phyloP scores from a whole-genome alignment of 2,113 vertebrate genomes.

The Dipodomys ordii region DNA sequence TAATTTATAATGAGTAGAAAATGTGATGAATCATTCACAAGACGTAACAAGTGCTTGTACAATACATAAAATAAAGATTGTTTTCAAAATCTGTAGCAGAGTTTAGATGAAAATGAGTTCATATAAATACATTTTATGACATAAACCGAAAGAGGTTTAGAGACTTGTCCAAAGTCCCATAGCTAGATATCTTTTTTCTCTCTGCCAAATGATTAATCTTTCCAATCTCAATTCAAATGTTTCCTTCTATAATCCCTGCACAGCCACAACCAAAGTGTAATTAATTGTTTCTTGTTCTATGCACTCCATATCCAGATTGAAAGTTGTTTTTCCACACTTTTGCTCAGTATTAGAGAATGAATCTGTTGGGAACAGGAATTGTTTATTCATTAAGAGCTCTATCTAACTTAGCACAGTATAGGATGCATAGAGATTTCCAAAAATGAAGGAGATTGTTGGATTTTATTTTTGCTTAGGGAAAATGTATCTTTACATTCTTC shows the following conservation, averaged over 20 bases:
- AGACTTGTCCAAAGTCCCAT: background rate
- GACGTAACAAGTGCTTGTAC: slow-evolving; percentile 14
- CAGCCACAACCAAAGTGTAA: background rate
- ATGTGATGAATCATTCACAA: slow-evolving; percentile 31
- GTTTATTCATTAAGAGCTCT: background rate
- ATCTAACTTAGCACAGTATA: background rate
- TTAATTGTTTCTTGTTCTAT: background rate
- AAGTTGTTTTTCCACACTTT: background rate
- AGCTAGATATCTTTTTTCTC: background rate
- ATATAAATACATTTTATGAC: background rate
- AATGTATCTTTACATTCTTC: slow-evolving; percentile 44
- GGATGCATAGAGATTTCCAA: background rate
- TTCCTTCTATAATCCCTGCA: background rate
- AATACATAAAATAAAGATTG: background rate
- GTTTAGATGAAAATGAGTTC: slow-evolving; percentile 20
- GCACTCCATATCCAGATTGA: background rate
- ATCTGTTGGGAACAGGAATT: background rate
- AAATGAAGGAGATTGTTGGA: background rate
- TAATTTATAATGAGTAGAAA: slow-evolving; percentile 53
- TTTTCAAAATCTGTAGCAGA: slow-evolving; percentile 40
- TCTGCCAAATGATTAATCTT: slow-evolving; percentile 8
- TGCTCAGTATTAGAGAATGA: background rate
- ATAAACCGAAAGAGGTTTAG: background rate
- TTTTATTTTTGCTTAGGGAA: background rate
- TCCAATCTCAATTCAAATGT: slow-evolving; percentile 31